Conservation (phyloP, 2,113 vertebrate species). For the Tylochromis polylepis region DNA sequence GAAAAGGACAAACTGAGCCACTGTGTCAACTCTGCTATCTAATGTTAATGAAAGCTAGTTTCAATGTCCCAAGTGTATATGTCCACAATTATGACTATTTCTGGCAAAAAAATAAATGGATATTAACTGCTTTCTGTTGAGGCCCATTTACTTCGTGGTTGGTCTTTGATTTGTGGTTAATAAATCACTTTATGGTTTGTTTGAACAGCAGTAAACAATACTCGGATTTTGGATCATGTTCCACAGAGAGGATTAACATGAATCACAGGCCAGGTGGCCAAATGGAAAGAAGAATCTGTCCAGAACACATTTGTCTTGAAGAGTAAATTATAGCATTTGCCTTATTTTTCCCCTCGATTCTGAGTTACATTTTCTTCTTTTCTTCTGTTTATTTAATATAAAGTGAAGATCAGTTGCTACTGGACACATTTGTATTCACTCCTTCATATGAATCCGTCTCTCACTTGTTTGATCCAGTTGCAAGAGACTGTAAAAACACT, state of each 20-base stretch:
- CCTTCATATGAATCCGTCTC: background rate
- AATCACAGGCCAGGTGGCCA: background rate
- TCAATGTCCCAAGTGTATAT: background rate
- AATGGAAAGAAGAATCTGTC: background rate
- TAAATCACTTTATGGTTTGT: background rate
- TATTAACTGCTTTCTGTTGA: background rate
- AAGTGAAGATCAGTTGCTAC: background rate
- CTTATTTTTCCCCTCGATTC: background rate
- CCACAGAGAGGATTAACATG: background rate
- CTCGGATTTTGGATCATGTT: background rate
- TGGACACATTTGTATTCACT: background rate
- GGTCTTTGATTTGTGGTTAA: background rate
- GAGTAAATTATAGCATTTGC: background rate
- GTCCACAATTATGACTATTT: background rate
- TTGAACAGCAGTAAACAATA: background rate
- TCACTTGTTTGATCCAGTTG: background rate
- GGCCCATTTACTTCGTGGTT: background rate
- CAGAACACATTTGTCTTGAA: background rate
- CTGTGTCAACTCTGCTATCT: background rate
- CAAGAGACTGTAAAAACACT: background rate
- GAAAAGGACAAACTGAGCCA: background rate
- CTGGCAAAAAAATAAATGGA: background rate
- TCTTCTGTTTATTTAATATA: background rate
- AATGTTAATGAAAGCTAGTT: slow-evolving; percentile 1
- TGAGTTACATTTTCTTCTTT: background rate